Evolutionary conservation across 2,888 invertebrate genomes (phyloP).

Genomic region (Branchellion lobata): DNA sequence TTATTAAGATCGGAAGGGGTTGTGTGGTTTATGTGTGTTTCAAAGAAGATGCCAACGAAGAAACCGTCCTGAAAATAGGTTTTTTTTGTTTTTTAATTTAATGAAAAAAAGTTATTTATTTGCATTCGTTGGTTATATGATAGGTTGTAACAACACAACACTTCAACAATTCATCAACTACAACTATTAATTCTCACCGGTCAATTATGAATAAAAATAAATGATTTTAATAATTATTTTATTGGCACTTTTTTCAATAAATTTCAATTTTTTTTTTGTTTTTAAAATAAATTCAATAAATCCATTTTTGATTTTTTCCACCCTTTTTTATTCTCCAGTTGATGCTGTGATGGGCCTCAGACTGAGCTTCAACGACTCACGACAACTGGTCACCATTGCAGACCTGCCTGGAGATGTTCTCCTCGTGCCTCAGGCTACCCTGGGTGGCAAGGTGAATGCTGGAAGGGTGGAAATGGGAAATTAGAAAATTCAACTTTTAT

Average conservation of each 20-base stretch:
- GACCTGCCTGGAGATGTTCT: constrained; percentile 63
- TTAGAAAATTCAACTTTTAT: too few relatives aligned
- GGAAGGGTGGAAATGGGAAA: too few relatives aligned
- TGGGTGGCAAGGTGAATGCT: constrained; percentile 60
- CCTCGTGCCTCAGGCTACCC: constrained; percentile 63
- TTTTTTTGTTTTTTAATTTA: too few relatives aligned
- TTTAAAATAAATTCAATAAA: neutral
- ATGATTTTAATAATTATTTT: neutral
- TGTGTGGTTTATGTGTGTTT: constrained; percentile 63
- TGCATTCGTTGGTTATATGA: too few relatives aligned
- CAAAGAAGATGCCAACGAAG: constrained; percentile 59
- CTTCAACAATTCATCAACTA: too few relatives aligned
- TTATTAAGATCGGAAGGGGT: constrained; percentile 59
- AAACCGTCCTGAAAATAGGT: constrained; percentile 59
- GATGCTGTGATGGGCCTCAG: constrained; percentile 56
- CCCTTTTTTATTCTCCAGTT: too few relatives aligned
- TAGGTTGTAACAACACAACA: too few relatives aligned
- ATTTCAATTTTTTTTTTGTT: neutral
- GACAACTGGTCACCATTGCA: constrained; percentile 57
- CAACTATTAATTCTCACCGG: too few relatives aligned
- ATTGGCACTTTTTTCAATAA: neutral
- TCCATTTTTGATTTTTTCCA: too few relatives aligned
- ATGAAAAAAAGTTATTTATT: too few relatives aligned
- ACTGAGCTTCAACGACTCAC: constrained; percentile 56
- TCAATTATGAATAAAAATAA: neutral